phyloP scores from a whole-genome alignment of 2,888 invertebrate genomes.

The Bombylius major region DNA sequence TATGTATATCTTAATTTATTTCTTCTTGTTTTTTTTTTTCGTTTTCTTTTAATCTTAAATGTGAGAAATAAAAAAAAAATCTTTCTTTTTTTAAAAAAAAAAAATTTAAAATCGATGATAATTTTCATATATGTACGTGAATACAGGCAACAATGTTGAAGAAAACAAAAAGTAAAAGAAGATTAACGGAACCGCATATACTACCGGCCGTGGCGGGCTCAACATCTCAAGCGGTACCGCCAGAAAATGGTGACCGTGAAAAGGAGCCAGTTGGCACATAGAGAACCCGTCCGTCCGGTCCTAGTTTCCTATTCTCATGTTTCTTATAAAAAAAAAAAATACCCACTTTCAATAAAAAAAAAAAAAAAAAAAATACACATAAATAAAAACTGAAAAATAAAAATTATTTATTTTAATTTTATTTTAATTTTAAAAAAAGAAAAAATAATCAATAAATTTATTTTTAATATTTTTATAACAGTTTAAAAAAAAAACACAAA shows the following conservation, averaged over 20 bases:
- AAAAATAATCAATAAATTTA: not conserved
- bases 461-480: not conserved
- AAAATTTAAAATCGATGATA: too few relatives aligned
- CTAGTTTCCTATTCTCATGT: constrained; percentile 37
- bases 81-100: too few relatives aligned
- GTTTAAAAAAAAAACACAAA: not conserved
- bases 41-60: too few relatives aligned
- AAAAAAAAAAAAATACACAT: not conserved
- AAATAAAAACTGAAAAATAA: not conserved
- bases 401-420: too few relatives aligned
- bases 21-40: too few relatives aligned
- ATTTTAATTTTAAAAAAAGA: too few relatives aligned
- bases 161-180: constrained; percentile 98
- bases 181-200: constrained; percentile 73
- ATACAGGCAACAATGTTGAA: constrained; percentile 98
- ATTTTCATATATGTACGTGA: not conserved
- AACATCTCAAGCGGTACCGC: constrained; percentile 27
- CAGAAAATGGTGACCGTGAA: constrained; percentile 45
- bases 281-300: constrained; percentile 36
- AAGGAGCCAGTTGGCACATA: constrained; percentile 33
- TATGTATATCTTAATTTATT: too few relatives aligned
- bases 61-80: too few relatives aligned
- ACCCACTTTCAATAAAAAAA: not conserved
- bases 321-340: constrained; percentile 24
- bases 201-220: constrained; percentile 35